A percentile compares a stretch with the other conserved stretches of the same genome.
Evolutionary conservation across 1,140 invertebrate genomes (phyloP).

Genomic region (Zeugodacus cucurbitae): DNA sequence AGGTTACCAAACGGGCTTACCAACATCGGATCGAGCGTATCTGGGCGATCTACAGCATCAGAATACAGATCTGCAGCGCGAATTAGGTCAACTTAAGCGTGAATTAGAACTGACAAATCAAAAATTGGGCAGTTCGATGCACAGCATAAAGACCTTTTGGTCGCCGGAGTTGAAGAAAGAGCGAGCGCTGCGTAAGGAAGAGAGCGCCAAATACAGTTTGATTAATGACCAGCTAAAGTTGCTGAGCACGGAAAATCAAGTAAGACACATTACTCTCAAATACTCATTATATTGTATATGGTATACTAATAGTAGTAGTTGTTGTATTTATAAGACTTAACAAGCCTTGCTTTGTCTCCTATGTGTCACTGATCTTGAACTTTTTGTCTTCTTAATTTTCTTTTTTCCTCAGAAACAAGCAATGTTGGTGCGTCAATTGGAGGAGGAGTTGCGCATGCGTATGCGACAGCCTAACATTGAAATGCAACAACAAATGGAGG

Average conservation of each 20-base stretch:
- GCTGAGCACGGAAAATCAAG: slow-evolving; percentile 97
- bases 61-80: slow-evolving; percentile 94
- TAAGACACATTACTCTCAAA: slow-evolving; percentile 66
- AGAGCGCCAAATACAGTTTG: slow-evolving; percentile 95
- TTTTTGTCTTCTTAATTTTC: background rate
- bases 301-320: background rate
- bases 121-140: slow-evolving; percentile 98
- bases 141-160: slow-evolving; percentile 99
- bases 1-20: slow-evolving; percentile 62
- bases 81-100: slow-evolving; percentile 95
- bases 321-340: too few relatives aligned
- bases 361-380: too few relatives aligned
- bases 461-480: slow-evolving; percentile 89
- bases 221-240: slow-evolving; percentile 97
- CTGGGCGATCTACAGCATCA: slow-evolving; percentile 94
- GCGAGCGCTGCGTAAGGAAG: slow-evolving; percentile 94
- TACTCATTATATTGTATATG: background rate
- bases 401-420: slow-evolving; percentile 85
- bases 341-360: too few relatives aligned
- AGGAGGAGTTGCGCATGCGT: slow-evolving; percentile 88
- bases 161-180: slow-evolving; percentile 99
- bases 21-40: slow-evolving; percentile 70
- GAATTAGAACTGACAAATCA: slow-evolving; percentile 97
- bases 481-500: slow-evolving; percentile 92
- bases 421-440: slow-evolving; percentile 91